Percentiles rank a stretch among this genome's conserved stretches.
phyloP scores from a whole-genome alignment of 1,140 invertebrate species.

The Ylistrum balloti region DNA sequence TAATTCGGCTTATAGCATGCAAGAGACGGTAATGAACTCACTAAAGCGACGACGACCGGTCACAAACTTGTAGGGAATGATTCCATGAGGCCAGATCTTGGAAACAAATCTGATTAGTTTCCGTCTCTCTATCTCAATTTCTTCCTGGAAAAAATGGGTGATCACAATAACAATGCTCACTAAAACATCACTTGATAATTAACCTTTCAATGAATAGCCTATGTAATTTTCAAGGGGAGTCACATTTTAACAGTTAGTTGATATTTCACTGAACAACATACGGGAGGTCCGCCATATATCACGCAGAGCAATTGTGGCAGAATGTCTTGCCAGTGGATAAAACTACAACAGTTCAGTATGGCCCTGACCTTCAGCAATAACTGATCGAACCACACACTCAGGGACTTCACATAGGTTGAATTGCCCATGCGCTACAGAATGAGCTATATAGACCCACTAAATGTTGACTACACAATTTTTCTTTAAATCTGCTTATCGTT shows the following conservation, averaged over 20 bases:
- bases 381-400: no score
- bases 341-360: no score
- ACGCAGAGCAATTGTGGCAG: no score
- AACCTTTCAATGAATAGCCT: not conserved
- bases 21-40: not conserved
- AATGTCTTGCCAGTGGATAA: no score
- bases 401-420: no score
- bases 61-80: not conserved
- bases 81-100: not conserved
- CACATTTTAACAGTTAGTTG: not conserved
- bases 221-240: not conserved
- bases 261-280: no score
- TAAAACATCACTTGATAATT: not conserved
- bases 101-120: not conserved
- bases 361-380: no score
- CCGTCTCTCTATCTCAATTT: not conserved
- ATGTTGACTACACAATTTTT: not conserved
- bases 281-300: no score
- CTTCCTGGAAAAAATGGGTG: not conserved
- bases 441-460: not conserved
- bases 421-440: no score
- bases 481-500: not conserved
- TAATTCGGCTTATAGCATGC: no score
- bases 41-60: not conserved
- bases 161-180: not conserved